Conservation (phyloP, 2,888 invertebrate species). For the Epinotia demarniana region DNA sequence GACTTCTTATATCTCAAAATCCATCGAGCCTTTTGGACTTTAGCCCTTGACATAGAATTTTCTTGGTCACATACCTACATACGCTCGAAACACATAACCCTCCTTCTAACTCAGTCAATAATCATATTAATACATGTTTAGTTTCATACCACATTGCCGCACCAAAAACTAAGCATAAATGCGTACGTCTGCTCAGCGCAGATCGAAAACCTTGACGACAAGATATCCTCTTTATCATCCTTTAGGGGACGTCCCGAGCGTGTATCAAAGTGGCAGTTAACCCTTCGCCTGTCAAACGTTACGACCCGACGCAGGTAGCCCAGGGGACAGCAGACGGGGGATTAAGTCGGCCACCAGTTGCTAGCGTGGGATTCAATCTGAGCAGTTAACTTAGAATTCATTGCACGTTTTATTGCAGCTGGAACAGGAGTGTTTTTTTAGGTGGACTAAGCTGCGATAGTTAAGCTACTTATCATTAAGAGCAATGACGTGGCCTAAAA, state of each 20-base stretch:
- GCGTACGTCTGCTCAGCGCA: background rate
- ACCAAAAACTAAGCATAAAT: background rate
- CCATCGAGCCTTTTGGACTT: too few species aligned
- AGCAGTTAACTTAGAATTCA: constrained; percentile 25
- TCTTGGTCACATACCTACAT: too few species aligned
- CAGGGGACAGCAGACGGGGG: constrained; percentile 32
- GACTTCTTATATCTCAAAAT: too few species aligned
- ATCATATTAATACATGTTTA: too few species aligned
- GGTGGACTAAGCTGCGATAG: background rate
- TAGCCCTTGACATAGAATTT: too few species aligned
- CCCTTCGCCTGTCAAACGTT: constrained; percentile 41
- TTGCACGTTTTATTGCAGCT: constrained; percentile 6
- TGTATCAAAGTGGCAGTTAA: constrained; percentile 37
- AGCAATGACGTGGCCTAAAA: background rate
- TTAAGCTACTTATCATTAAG: background rate
- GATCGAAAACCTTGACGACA: constrained; percentile 12
- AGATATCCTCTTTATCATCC: constrained; percentile 1
- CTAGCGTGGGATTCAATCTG: constrained; percentile 23
- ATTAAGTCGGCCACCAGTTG: constrained; percentile 41
- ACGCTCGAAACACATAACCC: too few species aligned
- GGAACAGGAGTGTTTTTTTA: background rate
- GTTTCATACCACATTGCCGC: background rate
- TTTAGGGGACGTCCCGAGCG: constrained; percentile 21
- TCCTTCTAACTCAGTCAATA: too few species aligned
- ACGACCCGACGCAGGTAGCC: constrained; percentile 38